phyloP scores from a whole-genome alignment of 2,113 vertebrate genomes.

The Colossoma macropomum region DNA sequence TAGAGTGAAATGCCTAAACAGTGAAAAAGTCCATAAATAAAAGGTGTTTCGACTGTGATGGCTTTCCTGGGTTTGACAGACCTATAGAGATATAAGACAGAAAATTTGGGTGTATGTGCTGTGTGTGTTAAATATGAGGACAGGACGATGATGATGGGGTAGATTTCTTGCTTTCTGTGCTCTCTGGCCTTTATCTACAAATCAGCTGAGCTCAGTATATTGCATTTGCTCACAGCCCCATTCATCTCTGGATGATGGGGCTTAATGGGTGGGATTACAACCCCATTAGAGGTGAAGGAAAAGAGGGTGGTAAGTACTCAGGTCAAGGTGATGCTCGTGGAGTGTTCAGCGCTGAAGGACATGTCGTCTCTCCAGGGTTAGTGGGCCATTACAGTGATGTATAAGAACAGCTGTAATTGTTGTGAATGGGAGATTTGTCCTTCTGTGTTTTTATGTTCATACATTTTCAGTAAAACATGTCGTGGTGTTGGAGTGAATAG shows the following conservation, averaged over 20 bases:
- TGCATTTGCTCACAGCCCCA: not conserved
- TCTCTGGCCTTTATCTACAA: slow-evolving; percentile 4
- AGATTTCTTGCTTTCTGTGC: not conserved
- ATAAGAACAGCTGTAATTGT: not conserved
- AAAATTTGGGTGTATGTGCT: not conserved
- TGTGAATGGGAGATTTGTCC: not conserved
- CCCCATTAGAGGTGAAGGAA: not conserved
- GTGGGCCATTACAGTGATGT: not conserved
- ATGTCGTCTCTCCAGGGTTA: not conserved
- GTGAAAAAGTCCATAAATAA: no score
- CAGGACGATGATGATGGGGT: no score
- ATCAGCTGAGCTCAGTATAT: not conserved
- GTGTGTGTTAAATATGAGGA: not conserved
- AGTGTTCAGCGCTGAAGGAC: not conserved
- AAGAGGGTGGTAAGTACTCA: not conserved
- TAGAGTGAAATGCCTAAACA: no score
- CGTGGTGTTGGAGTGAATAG: no score
- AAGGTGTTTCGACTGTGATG: not conserved
- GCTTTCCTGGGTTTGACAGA: not conserved
- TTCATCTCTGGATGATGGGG: not conserved
- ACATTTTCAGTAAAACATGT: no score
- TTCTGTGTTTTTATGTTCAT: not conserved
- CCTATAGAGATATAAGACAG: not conserved
- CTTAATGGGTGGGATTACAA: not conserved
- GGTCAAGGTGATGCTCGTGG: not conserved